Conservation (phyloP, 2,113 vertebrate species). For the Seriola aureovittata region DNA sequence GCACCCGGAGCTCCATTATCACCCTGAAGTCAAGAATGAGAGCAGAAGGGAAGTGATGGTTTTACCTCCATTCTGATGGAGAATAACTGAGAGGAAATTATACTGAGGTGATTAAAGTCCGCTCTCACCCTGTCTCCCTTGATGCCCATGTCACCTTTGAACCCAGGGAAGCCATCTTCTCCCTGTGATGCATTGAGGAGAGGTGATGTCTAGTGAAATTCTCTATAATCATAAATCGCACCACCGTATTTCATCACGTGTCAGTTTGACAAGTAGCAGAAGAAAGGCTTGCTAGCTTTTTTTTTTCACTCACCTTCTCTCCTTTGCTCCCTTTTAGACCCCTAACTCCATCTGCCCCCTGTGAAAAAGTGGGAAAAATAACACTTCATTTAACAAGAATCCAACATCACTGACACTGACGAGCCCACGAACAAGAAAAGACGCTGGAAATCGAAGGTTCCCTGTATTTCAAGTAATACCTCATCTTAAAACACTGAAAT, state of each 20-base stretch:
- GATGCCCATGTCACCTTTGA: slow-evolving; percentile 91
- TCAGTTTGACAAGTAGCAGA: slow-evolving; percentile 14
- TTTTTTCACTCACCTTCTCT: slow-evolving; percentile 87
- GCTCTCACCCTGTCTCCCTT: slow-evolving; percentile 91
- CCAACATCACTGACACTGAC: background rate
- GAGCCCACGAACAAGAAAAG: background rate
- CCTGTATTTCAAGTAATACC: slow-evolving; percentile 16
- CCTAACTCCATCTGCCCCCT: slow-evolving; percentile 93
- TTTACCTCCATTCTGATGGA: background rate
- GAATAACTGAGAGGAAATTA: background rate
- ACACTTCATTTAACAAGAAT: slow-evolving; percentile 1
- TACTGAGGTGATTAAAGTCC: background rate
- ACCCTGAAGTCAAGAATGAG: slow-evolving; percentile 80
- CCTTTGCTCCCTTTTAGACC: slow-evolving; percentile 93
- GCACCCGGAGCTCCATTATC: slow-evolving; percentile 83
- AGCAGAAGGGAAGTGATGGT: background rate
- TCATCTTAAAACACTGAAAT: slow-evolving; percentile 33
- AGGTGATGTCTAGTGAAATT: slow-evolving; percentile 18
- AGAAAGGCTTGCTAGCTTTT: background rate
- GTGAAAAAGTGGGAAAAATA: slow-evolving; percentile 35
- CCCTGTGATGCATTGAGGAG: slow-evolving; percentile 82
- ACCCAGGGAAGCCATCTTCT: slow-evolving; percentile 94
- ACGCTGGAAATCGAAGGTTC: background rate
- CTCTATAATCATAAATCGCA: slow-evolving; percentile 26
- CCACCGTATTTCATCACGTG: slow-evolving; percentile 21